Conservation (phyloP, 2,113 vertebrate species). For the cattle (Bos taurus) region ARS-UCD2.0 NC_037330.1:20731001-20731500, state of each 20-base stretch:
- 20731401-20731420: background rate
- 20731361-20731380: background rate
- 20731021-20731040: background rate
- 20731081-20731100: background rate
- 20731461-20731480: background rate
- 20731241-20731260: background rate
- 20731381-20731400: background rate
- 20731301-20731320: background rate
- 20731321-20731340: background rate
- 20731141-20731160: background rate
- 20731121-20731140: background rate
- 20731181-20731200: background rate
- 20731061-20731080: background rate
- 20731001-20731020: background rate
- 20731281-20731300: background rate
- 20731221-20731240: background rate
- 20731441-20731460: background rate
- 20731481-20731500: background rate
- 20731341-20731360: background rate
- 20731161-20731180: background rate
- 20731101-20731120: background rate
- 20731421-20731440: background rate
- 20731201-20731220: background rate
- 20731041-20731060: background rate
- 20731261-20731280: background rate